Evolutionary conservation across 2,797 vertebrate genomes (phyloP).

Genomic region (Lacerta bilineata): DNA sequence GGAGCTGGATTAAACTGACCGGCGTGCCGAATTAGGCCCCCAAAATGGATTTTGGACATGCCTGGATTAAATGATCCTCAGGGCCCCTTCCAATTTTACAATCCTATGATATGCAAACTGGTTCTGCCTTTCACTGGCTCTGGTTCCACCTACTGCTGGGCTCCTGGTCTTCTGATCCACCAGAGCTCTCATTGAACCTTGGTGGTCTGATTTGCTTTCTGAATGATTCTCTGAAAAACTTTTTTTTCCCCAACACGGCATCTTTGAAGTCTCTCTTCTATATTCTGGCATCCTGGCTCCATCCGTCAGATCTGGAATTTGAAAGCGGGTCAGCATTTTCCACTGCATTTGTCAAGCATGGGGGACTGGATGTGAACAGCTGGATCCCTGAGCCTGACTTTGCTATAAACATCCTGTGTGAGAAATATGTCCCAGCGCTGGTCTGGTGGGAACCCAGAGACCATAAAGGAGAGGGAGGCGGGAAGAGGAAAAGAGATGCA

Average conservation of each 20-base stretch:
- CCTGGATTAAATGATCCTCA: too few species aligned
- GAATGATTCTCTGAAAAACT: background rate
- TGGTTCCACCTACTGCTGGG: too few species aligned
- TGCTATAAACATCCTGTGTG: slow-evolving; percentile 44
- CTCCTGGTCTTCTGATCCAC: too few species aligned
- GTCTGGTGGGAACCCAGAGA: slow-evolving; percentile 11
- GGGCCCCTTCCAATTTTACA: too few species aligned
- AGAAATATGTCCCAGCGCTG: slow-evolving; percentile 52
- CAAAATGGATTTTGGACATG: too few species aligned
- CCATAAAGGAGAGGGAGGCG: background rate
- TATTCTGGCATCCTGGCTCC: background rate
- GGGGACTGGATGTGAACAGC: background rate
- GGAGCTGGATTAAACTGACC: too few species aligned
- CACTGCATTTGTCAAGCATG: background rate
- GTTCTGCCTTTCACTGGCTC: too few species aligned
- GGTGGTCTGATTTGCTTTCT: background rate
- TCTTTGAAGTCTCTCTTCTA: background rate
- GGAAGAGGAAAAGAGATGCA: background rate
- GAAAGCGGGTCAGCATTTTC: slow-evolving; percentile 39
- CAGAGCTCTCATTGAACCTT: background rate
- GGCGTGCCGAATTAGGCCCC: too few species aligned
- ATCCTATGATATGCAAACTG: too few species aligned
- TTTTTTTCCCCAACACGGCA: too few species aligned
- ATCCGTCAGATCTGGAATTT: slow-evolving; percentile 16
- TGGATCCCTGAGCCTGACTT: slow-evolving; percentile 34